Evolutionary conservation across 2,113 vertebrate genomes (phyloP).

Genomic region (Ceyx margarethae): DNA sequence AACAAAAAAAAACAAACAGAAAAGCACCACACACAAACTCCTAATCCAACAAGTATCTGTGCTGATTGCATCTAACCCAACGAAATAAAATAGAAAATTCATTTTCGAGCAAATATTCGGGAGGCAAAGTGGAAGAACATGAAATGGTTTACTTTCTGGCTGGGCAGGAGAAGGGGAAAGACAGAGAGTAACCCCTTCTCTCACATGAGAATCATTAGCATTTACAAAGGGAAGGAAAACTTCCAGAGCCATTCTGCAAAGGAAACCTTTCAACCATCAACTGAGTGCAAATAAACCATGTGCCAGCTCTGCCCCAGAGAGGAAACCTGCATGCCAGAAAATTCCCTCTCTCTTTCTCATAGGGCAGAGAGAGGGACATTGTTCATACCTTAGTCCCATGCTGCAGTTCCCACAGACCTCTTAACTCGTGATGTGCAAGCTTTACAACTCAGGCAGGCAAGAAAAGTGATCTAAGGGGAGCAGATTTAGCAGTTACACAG

Average conservation of each 20-base stretch:
- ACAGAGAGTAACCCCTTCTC: not conserved
- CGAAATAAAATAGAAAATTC: not conserved
- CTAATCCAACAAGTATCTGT: not conserved
- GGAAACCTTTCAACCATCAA: constrained; percentile 6
- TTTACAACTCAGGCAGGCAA: not conserved
- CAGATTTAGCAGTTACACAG: not conserved
- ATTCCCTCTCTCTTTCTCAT: not conserved
- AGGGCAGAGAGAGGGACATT: not conserved
- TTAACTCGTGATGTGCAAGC: not conserved
- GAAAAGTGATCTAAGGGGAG: not conserved
- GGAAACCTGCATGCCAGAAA: not conserved
- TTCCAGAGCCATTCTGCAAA: not conserved
- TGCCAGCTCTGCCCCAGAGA: constrained; percentile 11
- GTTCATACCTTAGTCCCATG: not conserved
- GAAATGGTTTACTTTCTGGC: not conserved
- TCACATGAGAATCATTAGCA: constrained; percentile 6
- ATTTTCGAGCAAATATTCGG: constrained; percentile 1
- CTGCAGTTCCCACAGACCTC: not conserved
- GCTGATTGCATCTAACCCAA: not conserved
- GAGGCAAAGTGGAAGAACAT: not conserved
- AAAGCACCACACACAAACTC: no score
- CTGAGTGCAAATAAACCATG: not conserved
- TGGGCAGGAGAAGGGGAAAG: not conserved
- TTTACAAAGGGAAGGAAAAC: constrained; percentile 24
- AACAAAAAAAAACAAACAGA: not conserved